These are phyloP conservation scores for Syrrhaptes paradoxus DNA, from an alignment of 2,113 vertebrate genomes.

Conservation along the genomic window DNA sequence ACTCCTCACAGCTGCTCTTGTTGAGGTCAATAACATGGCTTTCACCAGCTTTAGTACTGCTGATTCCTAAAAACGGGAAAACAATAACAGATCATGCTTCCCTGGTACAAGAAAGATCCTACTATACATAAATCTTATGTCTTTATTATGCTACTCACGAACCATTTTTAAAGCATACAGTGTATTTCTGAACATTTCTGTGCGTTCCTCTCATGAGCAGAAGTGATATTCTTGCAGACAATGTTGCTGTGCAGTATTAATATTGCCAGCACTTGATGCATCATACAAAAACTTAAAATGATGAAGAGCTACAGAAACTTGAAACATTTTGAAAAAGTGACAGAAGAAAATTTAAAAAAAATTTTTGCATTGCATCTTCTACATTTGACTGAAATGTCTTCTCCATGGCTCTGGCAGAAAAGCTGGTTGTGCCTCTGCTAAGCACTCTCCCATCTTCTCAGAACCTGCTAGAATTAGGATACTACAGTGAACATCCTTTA, in stretches of 20 bases:
- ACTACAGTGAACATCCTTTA: not conserved
- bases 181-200: not conserved
- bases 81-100: not conserved
- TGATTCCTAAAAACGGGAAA: not conserved
- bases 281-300: not conserved
- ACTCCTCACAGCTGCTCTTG: not conserved
- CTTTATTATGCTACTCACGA: not conserved
- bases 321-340: not conserved
- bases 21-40: rapidly evolving
- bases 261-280: not conserved
- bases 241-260: not conserved
- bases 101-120: not conserved
- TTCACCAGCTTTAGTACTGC: not conserved
- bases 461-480: not conserved
- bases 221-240: not conserved
- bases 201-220: not conserved
- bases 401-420: not conserved
- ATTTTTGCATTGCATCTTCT: not conserved
- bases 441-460: not conserved
- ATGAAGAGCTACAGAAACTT: not conserved
- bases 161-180: not conserved
- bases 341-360: not conserved
- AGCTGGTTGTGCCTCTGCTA: not conserved
- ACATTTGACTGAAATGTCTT: not conserved
- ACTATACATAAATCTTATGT: not conserved